These are phyloP conservation scores for Papilio helenus DNA, from an alignment of 1,140 invertebrate species.

Conservation along the genomic window DNA sequence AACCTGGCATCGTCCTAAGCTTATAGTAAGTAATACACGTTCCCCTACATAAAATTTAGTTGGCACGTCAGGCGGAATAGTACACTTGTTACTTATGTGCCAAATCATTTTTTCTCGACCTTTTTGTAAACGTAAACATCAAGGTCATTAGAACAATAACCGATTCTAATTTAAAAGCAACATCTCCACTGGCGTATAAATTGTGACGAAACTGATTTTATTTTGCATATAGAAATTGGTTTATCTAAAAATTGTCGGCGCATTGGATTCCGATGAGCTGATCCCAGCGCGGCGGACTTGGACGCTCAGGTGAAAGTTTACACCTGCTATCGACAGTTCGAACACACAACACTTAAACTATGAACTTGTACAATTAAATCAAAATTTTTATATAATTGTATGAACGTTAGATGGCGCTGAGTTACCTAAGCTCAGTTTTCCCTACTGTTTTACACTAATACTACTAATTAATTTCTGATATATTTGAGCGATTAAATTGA, in stretches of 20 bases:
- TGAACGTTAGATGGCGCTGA: too few relatives aligned
- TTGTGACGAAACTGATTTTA: slow-evolving; percentile 12
- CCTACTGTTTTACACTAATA: too few relatives aligned
- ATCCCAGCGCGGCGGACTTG: slow-evolving; percentile 38
- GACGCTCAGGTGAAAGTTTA: slow-evolving; percentile 58
- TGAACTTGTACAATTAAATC: slow-evolving; percentile 41
- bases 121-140: background rate
- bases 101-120: too few relatives aligned
- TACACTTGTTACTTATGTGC: too few relatives aligned
- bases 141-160: background rate
- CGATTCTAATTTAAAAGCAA: too few relatives aligned
- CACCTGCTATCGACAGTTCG: slow-evolving; percentile 64
- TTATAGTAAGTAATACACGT: too few relatives aligned
- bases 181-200: slow-evolving; percentile 14
- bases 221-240: slow-evolving; percentile 25
- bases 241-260: slow-evolving; percentile 34
- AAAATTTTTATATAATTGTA: background rate
- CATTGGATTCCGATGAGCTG: slow-evolving; percentile 41
- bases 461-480: too few relatives aligned
- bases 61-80: too few relatives aligned
- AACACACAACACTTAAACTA: slow-evolving; percentile 30
- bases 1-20: too few relatives aligned
- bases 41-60: too few relatives aligned
- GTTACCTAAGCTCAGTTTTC: too few relatives aligned
- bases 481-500: too few relatives aligned